A percentile compares a stretch with the other conserved stretches of the same genome.
Evolutionary conservation across 64 coral and sea anemone genomes (phyloP).

Genomic region (Porites australiensis): DNA sequence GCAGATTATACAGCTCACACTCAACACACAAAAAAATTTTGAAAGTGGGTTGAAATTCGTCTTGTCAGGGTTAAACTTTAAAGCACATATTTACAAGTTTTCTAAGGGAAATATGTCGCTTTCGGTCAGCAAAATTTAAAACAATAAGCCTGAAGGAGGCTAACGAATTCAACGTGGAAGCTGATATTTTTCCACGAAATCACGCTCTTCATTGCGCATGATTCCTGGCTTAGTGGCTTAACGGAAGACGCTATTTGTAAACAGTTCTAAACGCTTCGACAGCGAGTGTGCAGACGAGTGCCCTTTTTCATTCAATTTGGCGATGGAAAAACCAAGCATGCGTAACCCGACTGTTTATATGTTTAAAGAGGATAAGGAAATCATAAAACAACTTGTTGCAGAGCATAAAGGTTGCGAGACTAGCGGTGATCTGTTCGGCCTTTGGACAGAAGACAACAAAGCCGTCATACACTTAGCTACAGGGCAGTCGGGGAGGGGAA

Average conservation of each 20-base stretch:
- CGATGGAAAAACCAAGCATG: not conserved
- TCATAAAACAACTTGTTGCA: not conserved
- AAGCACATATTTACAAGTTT: not conserved
- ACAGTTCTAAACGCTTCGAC: not conserved
- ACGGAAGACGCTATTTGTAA: not conserved
- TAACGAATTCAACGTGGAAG: not conserved
- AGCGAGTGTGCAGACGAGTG: not conserved
- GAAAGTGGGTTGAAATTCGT: not conserved
- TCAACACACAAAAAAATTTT: too few relatives aligned
- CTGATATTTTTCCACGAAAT: constrained; percentile 14
- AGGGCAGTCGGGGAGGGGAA: not conserved
- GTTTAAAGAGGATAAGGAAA: constrained; percentile 1
- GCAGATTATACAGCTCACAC: too few relatives aligned
- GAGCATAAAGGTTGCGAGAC: not conserved
- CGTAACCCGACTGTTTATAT: not conserved
- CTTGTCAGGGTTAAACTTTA: not conserved
- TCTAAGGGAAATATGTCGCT: too few relatives aligned
- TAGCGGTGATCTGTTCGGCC: constrained; percentile 63
- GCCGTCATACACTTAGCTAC: constrained; percentile 63
- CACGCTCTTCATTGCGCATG: not conserved
- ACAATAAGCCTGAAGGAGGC: too few relatives aligned
- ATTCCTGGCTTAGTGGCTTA: not conserved
- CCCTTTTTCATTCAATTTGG: not conserved
- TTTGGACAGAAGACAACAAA: constrained; percentile 69
- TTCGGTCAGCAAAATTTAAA: too few relatives aligned